Base-by-base conservation (phyloP, 1,140 invertebrate genomes). In the Orchestia grillus region DNA sequence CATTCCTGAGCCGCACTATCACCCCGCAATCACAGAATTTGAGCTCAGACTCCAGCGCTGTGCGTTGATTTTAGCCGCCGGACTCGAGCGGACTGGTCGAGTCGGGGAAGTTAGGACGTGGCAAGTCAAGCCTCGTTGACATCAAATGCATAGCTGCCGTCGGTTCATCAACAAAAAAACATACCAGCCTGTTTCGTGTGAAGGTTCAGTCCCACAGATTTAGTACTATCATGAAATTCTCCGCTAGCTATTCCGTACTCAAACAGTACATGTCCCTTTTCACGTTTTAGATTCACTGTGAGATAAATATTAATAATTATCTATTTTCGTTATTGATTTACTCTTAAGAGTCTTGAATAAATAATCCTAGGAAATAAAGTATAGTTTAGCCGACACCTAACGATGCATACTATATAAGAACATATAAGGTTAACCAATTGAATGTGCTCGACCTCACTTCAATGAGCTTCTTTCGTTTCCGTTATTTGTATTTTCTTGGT, bases 1-100 rank as follows among this genome's bases (percentile, higher is more conserved):
- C 43, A 94, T 94, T 94, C 92, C 44, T 45, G 92, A 6, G 92
- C 23, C 23, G 92, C 44, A 45, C 92, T 94, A 45, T 94, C 43
- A 44, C 92, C 47, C 44, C 44, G 36, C 41, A 45, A 47, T 45
- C 44, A 94, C 41, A 36, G 62, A 77, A 77, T 77, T 77, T 77
- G 62, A 77, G 62, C 62, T 77, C 62, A 28, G 62, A 77, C 62
- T 77, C 11, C 62, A 8, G 47, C 47, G 47, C n/a, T n/a, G n/a
- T 53, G 47, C 19, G 19, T 3, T 28, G 11, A 36, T 36, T 36
- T 36, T 36, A 28, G 15, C 36, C 62, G 62, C 28, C 28, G 1
- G 28, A 77, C 62, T 77, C 62, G 1, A 3, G 62, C 62, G 28
- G 11, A 28, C 11, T 77, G 62, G 1, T 36, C 62, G 36, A 77